Evolutionary conservation across 53 echinoderm and acorn worm genomes (phyloP).

Genomic region (Apostichopus leukothele): DNA sequence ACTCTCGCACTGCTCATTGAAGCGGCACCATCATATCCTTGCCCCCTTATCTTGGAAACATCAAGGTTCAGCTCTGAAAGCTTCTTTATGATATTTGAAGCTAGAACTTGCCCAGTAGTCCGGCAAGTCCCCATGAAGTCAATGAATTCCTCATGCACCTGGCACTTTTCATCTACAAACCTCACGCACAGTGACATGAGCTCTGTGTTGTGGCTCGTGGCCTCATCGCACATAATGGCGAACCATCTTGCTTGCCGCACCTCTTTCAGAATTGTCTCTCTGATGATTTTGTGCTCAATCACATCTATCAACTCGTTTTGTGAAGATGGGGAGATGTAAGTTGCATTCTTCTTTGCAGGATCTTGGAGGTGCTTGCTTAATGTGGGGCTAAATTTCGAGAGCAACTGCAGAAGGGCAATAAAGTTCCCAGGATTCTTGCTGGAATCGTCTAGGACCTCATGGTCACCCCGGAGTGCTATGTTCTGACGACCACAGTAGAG

Average conservation of each 20-base stretch:
- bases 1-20: neutral
- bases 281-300: slow-evolving; percentile 21
- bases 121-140: slow-evolving; percentile 37
- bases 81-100: slow-evolving; percentile 23
- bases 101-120: slow-evolving; percentile 50
- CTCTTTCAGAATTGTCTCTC: slow-evolving; percentile 3
- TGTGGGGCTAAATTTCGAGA: neutral
- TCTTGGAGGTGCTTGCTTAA: neutral
- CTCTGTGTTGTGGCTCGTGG: slow-evolving; percentile 40
- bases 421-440: slow-evolving; percentile 29
- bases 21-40: slow-evolving; percentile 30
- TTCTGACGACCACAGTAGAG: slow-evolving; percentile 4
- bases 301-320: slow-evolving; percentile 39
- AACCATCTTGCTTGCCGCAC: neutral
- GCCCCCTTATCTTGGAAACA: neutral
- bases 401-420: slow-evolving; percentile 2
- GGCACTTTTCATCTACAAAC: slow-evolving; percentile 46
- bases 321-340: neutral
- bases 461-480: slow-evolving; percentile 1
- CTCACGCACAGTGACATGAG: slow-evolving; percentile 36
- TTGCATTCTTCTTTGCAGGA: slow-evolving; percentile 23
- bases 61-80: neutral
- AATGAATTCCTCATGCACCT: slow-evolving; percentile 47
- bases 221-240: slow-evolving; percentile 53
- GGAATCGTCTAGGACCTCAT: slow-evolving; percentile 12